Base-by-base conservation (phyloP, 2,113 vertebrate species). In the Rostratula benghalensis region DNA sequence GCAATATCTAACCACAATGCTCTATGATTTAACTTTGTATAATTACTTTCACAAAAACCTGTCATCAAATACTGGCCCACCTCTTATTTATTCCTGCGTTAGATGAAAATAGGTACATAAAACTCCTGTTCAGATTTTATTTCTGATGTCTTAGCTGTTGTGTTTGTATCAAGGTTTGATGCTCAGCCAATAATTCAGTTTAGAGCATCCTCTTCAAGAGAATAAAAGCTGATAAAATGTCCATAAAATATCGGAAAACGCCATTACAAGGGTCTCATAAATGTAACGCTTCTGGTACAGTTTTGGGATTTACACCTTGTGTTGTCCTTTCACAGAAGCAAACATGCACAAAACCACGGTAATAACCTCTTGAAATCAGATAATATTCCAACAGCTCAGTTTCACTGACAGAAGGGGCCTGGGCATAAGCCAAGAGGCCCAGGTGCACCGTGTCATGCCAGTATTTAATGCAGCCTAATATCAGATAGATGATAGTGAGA, bases 281-380 rank as follows among this genome's bases (percentile, higher is more conserved):
- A 98, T 3, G 7, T 94, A 97, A 93, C 7, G 27, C 75, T 95
- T 61, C 94, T 69, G 33, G 89, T 89, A 91, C 69, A 96, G 83
- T 95, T 98, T 93, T 48, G 87, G 94, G 87, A 98, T 98, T 98
- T 97, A 97, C 87, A 98, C 96, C 90, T 95, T 95, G 63, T 86
- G 94, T 93, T 95, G 94, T 97, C 92, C 94, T 91, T 97, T 95
- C 90, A 94, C 86, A 95, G 97, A 97, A 91, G 94, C 93, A 97
- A 96, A 96, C 81, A 85, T 10, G 67, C 60, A 95, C 93, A 96
- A 93, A 97, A 91, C 82, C 96, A 96, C 94, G 87, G 90, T 77
- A 98, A 97, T 97, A 97, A 98, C 94, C 97, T 95, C 97, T 96
- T 91, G 85, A 95, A 97, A 98, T 97, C 97, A 98, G 98, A 98